These are phyloP conservation scores for Betta splendens DNA, from an alignment of 2,797 vertebrate species.

Conservation along the genomic window DNA sequence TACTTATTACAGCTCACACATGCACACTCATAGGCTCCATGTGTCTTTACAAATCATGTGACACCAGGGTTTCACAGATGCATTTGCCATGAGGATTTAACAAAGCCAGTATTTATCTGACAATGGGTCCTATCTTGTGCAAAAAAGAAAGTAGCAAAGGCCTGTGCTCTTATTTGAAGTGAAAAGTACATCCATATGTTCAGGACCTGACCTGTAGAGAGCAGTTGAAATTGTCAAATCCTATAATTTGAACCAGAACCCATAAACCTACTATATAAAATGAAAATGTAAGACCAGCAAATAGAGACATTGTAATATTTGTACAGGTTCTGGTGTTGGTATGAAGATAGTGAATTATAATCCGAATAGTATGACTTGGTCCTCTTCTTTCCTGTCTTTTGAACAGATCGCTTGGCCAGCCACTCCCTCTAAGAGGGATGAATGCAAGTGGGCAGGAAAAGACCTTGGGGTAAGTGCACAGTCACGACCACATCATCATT, in stretches of 20 bases:
- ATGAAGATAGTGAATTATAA: neutral
- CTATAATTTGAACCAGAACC: conserved; percentile 32
- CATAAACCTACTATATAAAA: conserved; percentile 13
- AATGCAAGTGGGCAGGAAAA: conserved; percentile 99
- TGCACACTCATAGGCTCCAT: conserved; percentile 36
- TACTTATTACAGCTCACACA: conserved; percentile 42
- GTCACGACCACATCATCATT: conserved; percentile 20
- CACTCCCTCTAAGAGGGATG: conserved; percentile 92
- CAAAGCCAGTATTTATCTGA: conserved; percentile 66
- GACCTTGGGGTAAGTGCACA: conserved; percentile 90
- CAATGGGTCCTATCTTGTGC: conserved; percentile 29
- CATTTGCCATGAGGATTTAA: conserved; percentile 34
- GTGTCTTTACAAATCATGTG: conserved; percentile 64
- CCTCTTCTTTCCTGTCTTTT: conserved; percentile 40
- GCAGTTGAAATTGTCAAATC: conserved; percentile 13
- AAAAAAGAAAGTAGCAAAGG: conserved; percentile 25
- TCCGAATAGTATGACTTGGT: conserved; percentile 33
- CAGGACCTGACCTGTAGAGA: conserved; percentile 13
- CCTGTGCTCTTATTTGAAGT: conserved; percentile 22
- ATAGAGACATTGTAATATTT: neutral
- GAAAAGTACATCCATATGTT: conserved; percentile 58
- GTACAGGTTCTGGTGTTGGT: neutral
- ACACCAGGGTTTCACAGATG: conserved; percentile 52
- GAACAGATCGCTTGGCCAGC: conserved; percentile 95
- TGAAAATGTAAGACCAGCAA: conserved; percentile 7